Evolutionary conservation across 2,113 vertebrate species (phyloP).

Genomic region (Xenopus laevis): DNA sequence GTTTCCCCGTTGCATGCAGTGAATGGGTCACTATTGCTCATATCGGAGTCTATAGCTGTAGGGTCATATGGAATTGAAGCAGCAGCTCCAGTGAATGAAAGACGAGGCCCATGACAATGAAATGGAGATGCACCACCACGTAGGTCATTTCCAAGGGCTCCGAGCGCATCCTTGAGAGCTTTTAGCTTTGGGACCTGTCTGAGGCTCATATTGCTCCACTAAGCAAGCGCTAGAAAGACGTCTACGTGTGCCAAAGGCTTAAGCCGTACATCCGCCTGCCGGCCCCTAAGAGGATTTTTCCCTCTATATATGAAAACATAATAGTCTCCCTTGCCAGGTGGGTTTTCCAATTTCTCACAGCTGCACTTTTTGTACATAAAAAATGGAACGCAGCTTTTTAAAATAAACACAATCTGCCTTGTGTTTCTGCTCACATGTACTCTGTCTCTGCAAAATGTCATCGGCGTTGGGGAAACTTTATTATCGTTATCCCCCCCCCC

Average conservation of each 20-base stretch:
- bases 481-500: neutral
- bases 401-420: constrained; percentile 30
- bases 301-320: neutral
- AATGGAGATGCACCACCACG: no score
- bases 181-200: neutral
- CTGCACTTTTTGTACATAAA: constrained; percentile 29
- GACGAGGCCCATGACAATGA: neutral
- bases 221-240: neutral
- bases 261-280: constrained; percentile 6
- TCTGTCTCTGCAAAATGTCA: constrained; percentile 13
- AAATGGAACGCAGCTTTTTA: constrained; percentile 17
- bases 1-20: no score
- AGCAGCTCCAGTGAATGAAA: no score
- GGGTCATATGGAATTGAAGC: neutral
- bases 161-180: neutral
- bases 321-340: constrained; percentile 22
- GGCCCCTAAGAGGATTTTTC: constrained; percentile 8
- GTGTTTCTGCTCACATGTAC: constrained; percentile 10
- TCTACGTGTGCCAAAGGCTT: neutral
- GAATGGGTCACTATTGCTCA: no score
- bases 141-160: neutral
- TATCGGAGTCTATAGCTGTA: no score
- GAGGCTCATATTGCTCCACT: neutral
- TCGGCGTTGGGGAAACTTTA: neutral
- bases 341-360: constrained; percentile 27